Evolutionary conservation across 2,888 invertebrate genomes (phyloP).

Genomic region (Zootermopsis nevadensis): DNA sequence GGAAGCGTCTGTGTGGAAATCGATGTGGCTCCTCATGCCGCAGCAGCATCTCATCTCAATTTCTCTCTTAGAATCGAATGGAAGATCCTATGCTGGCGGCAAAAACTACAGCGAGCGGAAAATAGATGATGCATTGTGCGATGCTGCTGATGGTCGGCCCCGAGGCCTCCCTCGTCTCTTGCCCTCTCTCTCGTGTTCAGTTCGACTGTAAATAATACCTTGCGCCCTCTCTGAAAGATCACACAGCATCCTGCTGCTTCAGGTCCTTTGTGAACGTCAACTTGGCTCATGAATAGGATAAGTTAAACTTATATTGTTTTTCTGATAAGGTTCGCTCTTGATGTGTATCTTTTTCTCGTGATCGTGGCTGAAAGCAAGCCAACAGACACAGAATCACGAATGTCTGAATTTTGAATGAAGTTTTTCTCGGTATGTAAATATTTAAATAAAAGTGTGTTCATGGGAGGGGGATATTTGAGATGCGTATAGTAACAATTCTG

Average conservation of each 20-base stretch:
- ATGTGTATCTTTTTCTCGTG: background rate
- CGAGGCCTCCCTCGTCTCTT: background rate
- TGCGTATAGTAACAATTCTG: no score
- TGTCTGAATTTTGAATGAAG: background rate
- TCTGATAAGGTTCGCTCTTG: slow-evolving; percentile 34
- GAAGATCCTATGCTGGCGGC: background rate
- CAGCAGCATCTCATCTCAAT: slow-evolving; percentile 32
- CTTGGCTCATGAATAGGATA: slow-evolving; percentile 20
- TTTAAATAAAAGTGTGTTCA: background rate
- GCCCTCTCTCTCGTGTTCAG: background rate
- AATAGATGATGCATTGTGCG: slow-evolving; percentile 34
- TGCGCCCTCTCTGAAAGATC: background rate
- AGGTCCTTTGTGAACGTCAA: background rate
- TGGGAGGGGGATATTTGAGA: background rate
- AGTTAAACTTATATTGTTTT: slow-evolving; percentile 41
- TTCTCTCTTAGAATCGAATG: slow-evolving; percentile 32
- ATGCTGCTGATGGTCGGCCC: slow-evolving; percentile 5
- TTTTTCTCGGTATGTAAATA: slow-evolving; percentile 6
- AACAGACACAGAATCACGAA: background rate
- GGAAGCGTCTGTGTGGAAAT: slow-evolving; percentile 32
- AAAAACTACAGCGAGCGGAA: slow-evolving; percentile 11
- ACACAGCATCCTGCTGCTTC: background rate
- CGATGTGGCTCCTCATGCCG: slow-evolving; percentile 35
- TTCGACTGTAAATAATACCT: slow-evolving; percentile 24
- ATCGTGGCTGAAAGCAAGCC: background rate